phyloP scores from a whole-genome alignment of 2,888 invertebrate genomes.

The Mallateleia sp. region DNA sequence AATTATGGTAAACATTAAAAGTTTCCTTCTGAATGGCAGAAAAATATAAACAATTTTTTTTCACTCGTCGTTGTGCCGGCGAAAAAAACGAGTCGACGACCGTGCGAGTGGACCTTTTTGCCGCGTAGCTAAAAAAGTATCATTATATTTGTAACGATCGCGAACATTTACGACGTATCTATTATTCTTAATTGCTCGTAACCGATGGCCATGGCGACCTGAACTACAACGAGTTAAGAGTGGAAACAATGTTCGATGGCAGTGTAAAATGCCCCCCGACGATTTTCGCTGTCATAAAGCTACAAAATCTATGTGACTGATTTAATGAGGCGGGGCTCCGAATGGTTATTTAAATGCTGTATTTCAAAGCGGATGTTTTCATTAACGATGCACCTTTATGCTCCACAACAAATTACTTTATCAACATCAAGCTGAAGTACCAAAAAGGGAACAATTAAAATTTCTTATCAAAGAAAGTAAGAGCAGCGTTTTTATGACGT shows the following conservation, averaged over 20 bases:
- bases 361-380: constrained; percentile 22
- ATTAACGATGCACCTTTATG: neutral
- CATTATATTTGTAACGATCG: constrained; percentile 25
- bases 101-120: neutral
- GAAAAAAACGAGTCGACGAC: neutral
- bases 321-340: constrained; percentile 18
- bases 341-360: neutral
- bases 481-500: neutral
- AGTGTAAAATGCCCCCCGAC: constrained; percentile 10
- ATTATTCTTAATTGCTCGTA: constrained; percentile 84
- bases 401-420: constrained; percentile 10
- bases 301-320: constrained; percentile 25
- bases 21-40: constrained; percentile 9
- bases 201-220: constrained; percentile 72
- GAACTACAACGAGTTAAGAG: neutral
- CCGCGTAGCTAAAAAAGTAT: neutral
- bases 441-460: neutral
- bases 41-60: constrained; percentile 26
- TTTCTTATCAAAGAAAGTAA: neutral
- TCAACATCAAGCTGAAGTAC: neutral
- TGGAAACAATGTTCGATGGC: constrained; percentile 36
- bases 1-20: constrained; percentile 11
- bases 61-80: neutral
- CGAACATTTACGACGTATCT: constrained; percentile 75
- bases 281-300: constrained; percentile 51